Percentiles rank a stretch among this genome's conserved stretches.
These are phyloP conservation scores for Tigriopus japonicus DNA, from an alignment of 1,140 invertebrate species.

Conservation along the genomic window DNA sequence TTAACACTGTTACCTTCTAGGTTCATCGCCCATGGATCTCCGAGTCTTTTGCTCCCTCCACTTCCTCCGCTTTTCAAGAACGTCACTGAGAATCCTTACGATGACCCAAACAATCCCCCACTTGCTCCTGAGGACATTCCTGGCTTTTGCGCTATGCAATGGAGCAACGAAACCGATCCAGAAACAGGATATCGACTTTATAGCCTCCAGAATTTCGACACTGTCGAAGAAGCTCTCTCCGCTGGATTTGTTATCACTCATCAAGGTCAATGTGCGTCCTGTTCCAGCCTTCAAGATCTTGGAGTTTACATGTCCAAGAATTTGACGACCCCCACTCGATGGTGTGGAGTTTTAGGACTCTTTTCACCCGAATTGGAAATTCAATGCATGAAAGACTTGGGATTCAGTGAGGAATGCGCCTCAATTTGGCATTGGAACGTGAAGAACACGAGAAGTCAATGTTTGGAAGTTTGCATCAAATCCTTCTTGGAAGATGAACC, in stretches of 20 bases:
- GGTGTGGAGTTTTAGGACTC: background rate
- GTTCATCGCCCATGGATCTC: background rate
- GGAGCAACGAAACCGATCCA: background rate
- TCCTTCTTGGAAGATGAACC: background rate
- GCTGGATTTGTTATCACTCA: background rate
- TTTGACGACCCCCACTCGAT: background rate
- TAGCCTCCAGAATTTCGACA: background rate
- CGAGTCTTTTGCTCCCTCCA: background rate
- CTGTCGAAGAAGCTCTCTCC: background rate
- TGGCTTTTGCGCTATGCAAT: background rate
- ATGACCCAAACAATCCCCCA: background rate
- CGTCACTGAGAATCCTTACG: background rate
- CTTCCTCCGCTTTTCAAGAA: background rate
- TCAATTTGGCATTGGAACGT: slow-evolving; percentile 1
- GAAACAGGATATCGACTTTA: background rate
- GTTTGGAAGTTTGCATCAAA: background rate
- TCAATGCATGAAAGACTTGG: background rate
- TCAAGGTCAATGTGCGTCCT: background rate
- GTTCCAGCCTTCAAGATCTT: background rate
- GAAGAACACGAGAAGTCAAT: background rate
- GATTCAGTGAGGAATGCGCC: background rate
- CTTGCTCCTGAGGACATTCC: background rate
- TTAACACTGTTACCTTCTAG: no score
- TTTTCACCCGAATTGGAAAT: background rate
- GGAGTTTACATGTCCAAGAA: background rate